A percentile compares a stretch with the other conserved stretches of the same genome.
phyloP scores from a whole-genome alignment of 1,140 invertebrate species.

The Orius insidiosus region DNA sequence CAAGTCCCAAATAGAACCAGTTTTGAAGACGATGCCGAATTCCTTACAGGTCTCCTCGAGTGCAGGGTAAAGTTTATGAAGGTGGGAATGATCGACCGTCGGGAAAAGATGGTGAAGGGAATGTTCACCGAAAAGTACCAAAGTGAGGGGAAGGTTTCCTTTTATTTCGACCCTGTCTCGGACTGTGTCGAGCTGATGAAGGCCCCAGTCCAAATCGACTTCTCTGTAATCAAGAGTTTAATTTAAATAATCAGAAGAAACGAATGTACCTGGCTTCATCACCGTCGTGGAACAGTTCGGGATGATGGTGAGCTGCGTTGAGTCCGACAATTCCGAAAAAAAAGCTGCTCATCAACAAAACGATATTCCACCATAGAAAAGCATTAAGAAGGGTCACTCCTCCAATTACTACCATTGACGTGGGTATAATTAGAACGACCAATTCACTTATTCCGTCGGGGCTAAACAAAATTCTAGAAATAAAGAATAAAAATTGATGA shows the following conservation, averaged over 20 bases:
- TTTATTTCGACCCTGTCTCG: constrained; percentile 53
- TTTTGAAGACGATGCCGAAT: constrained; percentile 36
- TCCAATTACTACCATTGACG: constrained; percentile 30
- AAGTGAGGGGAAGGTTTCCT: constrained; percentile 41
- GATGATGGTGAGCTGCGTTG: constrained; percentile 68
- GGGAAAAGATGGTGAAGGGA: constrained; percentile 65
- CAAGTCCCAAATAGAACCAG: not conserved
- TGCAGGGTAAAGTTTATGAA: constrained; percentile 43
- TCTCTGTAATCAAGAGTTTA: not conserved
- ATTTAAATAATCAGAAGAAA: not conserved
- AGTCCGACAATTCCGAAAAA: constrained; percentile 45
- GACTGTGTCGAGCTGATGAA: constrained; percentile 56
- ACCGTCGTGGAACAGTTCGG: constrained; percentile 66
- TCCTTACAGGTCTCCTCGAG: constrained; percentile 49
- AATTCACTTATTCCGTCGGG: constrained; percentile 26
- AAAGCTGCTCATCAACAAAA: constrained; percentile 39
- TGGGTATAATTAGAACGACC: constrained; percentile 32
- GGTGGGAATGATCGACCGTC: constrained; percentile 48
- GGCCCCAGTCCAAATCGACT: constrained; percentile 47
- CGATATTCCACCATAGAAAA: constrained; percentile 34
- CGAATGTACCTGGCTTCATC: constrained; percentile 28
- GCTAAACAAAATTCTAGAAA: constrained; percentile 7
- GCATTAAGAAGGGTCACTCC: constrained; percentile 23
- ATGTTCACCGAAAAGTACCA: constrained; percentile 52
- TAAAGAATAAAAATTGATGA: no score